phyloP scores from a whole-genome alignment of 2,797 vertebrate genomes.

The Triplophysa bombifrons region DNA sequence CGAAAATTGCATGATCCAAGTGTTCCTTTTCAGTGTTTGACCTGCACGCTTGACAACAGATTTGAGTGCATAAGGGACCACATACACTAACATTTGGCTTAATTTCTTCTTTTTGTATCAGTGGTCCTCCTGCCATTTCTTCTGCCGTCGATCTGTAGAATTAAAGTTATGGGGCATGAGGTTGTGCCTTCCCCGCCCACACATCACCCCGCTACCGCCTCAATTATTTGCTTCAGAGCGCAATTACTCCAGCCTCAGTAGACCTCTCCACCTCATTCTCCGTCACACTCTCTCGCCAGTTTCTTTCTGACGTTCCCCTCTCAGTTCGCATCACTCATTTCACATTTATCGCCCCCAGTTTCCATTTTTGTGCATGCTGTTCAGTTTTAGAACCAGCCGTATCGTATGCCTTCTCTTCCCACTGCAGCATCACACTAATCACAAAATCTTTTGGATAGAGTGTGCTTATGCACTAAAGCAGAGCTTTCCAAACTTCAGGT shows the following conservation, averaged over 20 bases:
- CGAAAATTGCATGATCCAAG: not conserved
- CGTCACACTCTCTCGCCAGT: slow-evolving; percentile 3
- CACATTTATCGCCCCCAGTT: slow-evolving; percentile 22
- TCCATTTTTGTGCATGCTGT: slow-evolving; percentile 22
- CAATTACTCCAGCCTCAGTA: slow-evolving; percentile 54
- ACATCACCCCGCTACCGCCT: slow-evolving; percentile 26
- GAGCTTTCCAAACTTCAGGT: not conserved
- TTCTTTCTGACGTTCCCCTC: slow-evolving; percentile 36
- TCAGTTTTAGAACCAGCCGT: not conserved
- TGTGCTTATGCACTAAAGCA: not conserved
- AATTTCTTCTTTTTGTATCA: slow-evolving; percentile 3
- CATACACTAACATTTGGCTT: not conserved
- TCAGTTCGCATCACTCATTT: slow-evolving; percentile 32
- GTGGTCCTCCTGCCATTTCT: not conserved
- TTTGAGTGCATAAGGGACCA: not conserved
- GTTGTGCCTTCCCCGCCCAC: slow-evolving; percentile 42
- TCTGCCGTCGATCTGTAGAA: slow-evolving; percentile 8
- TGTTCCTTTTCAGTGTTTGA: not conserved
- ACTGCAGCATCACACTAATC: not conserved
- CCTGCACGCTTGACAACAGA: slow-evolving; percentile 2
- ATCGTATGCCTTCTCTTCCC: not conserved
- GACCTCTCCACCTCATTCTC: slow-evolving; percentile 46
- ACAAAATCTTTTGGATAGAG: not conserved
- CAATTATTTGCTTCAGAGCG: slow-evolving; percentile 58
- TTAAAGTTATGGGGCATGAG: slow-evolving; percentile 37